phyloP scores from a whole-genome alignment of 2,113 vertebrate genomes.

The Actenoides hombroni region DNA sequence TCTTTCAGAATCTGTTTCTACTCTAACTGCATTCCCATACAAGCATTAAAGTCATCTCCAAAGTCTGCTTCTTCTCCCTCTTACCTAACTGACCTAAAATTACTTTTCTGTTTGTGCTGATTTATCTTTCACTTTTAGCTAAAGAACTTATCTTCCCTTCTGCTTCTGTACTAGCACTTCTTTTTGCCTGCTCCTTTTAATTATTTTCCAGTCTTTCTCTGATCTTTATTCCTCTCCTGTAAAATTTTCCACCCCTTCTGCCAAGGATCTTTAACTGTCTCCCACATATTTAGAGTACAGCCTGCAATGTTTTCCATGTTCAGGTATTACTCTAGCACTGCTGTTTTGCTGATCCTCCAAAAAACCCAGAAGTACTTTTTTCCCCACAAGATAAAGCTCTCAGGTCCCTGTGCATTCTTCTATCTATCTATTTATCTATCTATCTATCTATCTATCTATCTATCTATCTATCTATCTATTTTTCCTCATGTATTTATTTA shows the following conservation, averaged over 20 bases:
- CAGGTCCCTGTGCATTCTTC: rapidly evolving
- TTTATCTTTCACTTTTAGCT: slow-evolving; percentile 48
- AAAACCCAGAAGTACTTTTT: not conserved
- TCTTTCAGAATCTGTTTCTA: not conserved
- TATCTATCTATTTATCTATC: too few relatives aligned
- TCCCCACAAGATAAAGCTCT: not conserved
- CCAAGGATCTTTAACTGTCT: not conserved
- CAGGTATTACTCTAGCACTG: not conserved
- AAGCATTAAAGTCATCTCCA: not conserved
- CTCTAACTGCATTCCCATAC: not conserved
- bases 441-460: too few relatives aligned
- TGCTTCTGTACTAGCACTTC: not conserved
- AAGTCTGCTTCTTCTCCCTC: not conserved
- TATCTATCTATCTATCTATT: not conserved
- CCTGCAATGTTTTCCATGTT: not conserved
- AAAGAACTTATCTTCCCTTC: slow-evolving; percentile 48
- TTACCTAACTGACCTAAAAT: slow-evolving; percentile 27
- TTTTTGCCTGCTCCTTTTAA: not conserved
- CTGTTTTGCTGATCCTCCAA: not conserved
- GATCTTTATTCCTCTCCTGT: not conserved
- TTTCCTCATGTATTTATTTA: too few relatives aligned
- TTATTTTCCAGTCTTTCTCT: slow-evolving; percentile 16
- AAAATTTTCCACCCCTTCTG: not conserved
- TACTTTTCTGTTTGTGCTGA: slow-evolving; percentile 49
- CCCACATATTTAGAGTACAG: not conserved